Evolutionary conservation across 2,888 invertebrate genomes (phyloP).

Genomic region (Therioaphis trifolii): DNA sequence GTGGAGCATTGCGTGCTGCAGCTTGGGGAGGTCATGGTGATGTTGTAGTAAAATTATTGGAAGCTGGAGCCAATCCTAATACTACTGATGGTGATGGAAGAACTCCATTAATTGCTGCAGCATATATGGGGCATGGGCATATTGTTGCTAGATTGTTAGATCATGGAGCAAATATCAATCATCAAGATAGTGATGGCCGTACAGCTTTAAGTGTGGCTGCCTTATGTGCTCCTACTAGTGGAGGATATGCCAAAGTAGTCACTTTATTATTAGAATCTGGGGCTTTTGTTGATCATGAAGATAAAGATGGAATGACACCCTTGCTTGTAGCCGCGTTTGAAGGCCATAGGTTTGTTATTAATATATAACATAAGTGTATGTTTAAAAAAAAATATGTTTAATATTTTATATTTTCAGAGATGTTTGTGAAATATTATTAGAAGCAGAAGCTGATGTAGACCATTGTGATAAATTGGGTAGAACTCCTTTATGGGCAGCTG

Average conservation of each 20-base stretch:
- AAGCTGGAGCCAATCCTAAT: conserved; percentile 80
- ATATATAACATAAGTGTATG: neutral
- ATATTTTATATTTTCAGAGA: conserved; percentile 72
- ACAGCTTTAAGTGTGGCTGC: conserved; percentile 90
- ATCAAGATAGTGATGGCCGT: conserved; percentile 87
- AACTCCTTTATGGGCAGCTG: conserved; percentile 91
- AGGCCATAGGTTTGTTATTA: conserved; percentile 77
- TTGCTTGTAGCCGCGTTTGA: conserved; percentile 90
- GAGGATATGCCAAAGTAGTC: conserved; percentile 78
- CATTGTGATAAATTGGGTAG: conserved; percentile 84
- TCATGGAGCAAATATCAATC: conserved; percentile 85
- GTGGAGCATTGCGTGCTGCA: conserved; percentile 89
- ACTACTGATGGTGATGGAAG: conserved; percentile 89
- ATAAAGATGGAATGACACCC: conserved; percentile 89
- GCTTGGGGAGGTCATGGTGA: conserved; percentile 95
- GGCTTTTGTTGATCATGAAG: conserved; percentile 84
- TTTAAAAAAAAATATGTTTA: neutral
- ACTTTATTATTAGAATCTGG: conserved; percentile 82
- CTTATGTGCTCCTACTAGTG: conserved; percentile 83
- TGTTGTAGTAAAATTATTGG: conserved; percentile 63
- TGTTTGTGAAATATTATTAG: conserved; percentile 89
- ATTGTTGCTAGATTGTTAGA: conserved; percentile 86
- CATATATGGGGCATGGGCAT: conserved; percentile 96
- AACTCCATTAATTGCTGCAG: conserved; percentile 93
- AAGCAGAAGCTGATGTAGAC: conserved; percentile 93